These are phyloP conservation scores for Caenorhabditis drosophilae DNA, from an alignment of 2,888 invertebrate genomes.

Conservation along the genomic window DNA sequence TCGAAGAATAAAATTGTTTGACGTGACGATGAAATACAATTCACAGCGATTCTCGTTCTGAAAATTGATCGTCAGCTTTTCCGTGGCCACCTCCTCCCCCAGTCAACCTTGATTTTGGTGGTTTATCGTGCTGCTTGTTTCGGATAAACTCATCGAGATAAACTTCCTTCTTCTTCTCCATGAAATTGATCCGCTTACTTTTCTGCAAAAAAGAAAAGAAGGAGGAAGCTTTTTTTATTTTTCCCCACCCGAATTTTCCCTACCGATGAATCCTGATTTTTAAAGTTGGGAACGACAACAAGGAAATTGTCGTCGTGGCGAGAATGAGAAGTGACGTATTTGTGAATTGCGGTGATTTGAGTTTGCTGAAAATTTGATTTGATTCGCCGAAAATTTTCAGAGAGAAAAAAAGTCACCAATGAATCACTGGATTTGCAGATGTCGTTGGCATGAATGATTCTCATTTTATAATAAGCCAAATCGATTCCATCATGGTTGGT, in stretches of 20 bases:
- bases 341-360: constrained; percentile 21
- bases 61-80: not conserved
- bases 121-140: constrained; percentile 47
- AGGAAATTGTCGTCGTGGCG: constrained; percentile 30
- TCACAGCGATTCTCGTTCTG: constrained; percentile 27
- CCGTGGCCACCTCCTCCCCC: not conserved
- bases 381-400: not conserved
- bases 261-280: constrained; percentile 7
- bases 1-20: constrained; percentile 35
- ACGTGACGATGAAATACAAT: constrained; percentile 28
- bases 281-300: constrained; percentile 18
- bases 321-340: constrained; percentile 11
- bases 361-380: constrained; percentile 1
- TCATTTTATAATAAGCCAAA: constrained; percentile 42
- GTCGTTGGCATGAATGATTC: constrained; percentile 16
- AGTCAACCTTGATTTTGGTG: constrained; percentile 49
- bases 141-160: constrained; percentile 66
- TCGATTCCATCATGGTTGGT: constrained; percentile 24
- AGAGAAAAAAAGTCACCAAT: constrained; percentile 11
- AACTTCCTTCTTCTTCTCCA: constrained; percentile 55
- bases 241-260: too few species aligned
- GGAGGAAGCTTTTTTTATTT: too few species aligned
- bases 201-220: constrained; percentile 9
- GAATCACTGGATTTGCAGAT: constrained; percentile 16
- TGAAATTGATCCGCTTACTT: constrained; percentile 56